Evolutionary conservation across 2,113 vertebrate species (phyloP), one percentile per base, ranked within the genome.

Genomic region (Tylochromis polylepis): DNA sequence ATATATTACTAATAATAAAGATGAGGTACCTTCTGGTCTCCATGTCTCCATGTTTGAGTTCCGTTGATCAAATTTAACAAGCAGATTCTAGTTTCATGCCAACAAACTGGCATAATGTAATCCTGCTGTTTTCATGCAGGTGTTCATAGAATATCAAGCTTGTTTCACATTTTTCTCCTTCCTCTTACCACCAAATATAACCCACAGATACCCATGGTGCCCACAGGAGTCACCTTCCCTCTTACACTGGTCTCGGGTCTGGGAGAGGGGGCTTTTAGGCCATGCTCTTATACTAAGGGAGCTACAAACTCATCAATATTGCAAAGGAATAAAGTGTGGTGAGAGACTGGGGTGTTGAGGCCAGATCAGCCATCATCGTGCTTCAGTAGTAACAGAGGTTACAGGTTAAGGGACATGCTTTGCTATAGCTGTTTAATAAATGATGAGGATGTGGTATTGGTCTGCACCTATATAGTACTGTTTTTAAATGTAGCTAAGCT

Each of bases 261-360:
- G 86, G 46, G 36, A 65, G 43, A 56, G 78, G 85, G 91, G 87
- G 93, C 92, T 96, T 96, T 95, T 94, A 95, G 90, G 85, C 88
- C 80, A 24, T 41, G 4, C 83, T 80, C 67, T 79, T 86, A 79
- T 82, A 55, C 87, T 34, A 72, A 81, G 85, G 89, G 82, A 57
- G 62, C 84, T 86, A 56, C 41, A 62, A 62, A 29, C 62, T 87
- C 89, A 96, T 96, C 80, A 96, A 96, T 96, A 95, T 95, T 96
- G 92, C 90, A 96, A 59, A 78, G 82, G 43, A 88, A 91, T 93
- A 84, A 95, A 95, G 92, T 88, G 83, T 88, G 88, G 57, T 91
- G 84, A 88, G 89, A 84, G 65, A 91, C 82, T 85, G 49, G 83
- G 58, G 84, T 55, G 62, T 79, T 81, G 49, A 90, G 85, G 90